Base-by-base conservation (phyloP, 1,140 invertebrate species). In the Nixonia krombeini region DNA sequence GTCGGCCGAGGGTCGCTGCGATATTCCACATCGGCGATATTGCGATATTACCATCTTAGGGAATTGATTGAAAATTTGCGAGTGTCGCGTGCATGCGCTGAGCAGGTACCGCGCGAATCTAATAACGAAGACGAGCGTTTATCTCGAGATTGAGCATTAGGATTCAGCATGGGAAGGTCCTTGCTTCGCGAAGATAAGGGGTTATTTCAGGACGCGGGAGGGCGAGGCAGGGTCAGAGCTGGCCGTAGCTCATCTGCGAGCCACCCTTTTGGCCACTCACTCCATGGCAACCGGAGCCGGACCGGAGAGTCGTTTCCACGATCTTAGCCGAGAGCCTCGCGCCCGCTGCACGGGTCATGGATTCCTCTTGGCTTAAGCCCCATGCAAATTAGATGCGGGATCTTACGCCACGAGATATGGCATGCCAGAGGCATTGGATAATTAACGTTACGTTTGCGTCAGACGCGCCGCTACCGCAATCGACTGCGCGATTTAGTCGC, bases 61-160 rank as follows among this genome's bases (percentile, higher is more conserved):
- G 25, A 33, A 53, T 40, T 41, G 47, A 42, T 44, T 42, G 31
- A 40, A 53, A 25, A 63, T 40, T 49, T 51, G 58, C 31, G 44
- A 45, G 13, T 51, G 29, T 29, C n/a, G 40, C 15, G 12, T 28
- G 17, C 26, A 38, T 51, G 12, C 7, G 37, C 31, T 42, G 38
- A 45, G 41, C 28, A 57, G 26, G 61, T 15, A 46, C 58, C 35
- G 35, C 35, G 29, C 12, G 21, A 55, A 55, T 58, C 65, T 72
- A 69, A 72, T 72, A 72, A 69, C 58, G 56, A 44, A 41, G 41
- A 58, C 58, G 70, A 63, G 47, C 76, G 78, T 81, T 80, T 79
- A 81, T 81, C 78, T 81, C 71, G 74, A 76, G 76, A 81, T 80
- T 76, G 78, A 76, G 74, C 75, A 79, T 80, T 80, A 79, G 78